phyloP scores from a whole-genome alignment of 2,888 invertebrate species.

The Cataglyphis albicans region DNA sequence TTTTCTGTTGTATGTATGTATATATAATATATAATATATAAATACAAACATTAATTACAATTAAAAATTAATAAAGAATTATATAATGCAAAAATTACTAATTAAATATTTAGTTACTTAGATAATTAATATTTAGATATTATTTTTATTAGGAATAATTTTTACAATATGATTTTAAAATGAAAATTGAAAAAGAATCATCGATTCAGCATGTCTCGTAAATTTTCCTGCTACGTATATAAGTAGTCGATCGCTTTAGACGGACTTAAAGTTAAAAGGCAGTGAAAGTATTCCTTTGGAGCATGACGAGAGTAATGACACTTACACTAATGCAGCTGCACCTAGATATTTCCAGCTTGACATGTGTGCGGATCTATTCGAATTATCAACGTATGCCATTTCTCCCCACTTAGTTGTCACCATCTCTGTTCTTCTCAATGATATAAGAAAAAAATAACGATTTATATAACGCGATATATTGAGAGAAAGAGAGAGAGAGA shows the following conservation, averaged over 20 bases:
- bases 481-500: not conserved
- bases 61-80: not conserved
- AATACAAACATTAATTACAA: not conserved
- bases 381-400: constrained; percentile 45
- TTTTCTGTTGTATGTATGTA: not conserved
- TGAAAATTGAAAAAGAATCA: not conserved
- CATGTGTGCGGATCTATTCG: constrained; percentile 42
- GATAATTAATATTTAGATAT: not conserved
- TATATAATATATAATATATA: not conserved
- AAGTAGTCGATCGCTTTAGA: constrained; percentile 75
- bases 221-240: constrained; percentile 65
- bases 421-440: constrained; percentile 30
- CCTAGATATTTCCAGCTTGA: constrained; percentile 38
- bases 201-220: not conserved
- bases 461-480: constrained; percentile 30
- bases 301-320: constrained; percentile 84
- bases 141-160: not conserved
- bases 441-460: not conserved
- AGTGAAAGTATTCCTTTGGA: constrained; percentile 83
- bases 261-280: constrained; percentile 80
- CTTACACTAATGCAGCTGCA: constrained; percentile 67
- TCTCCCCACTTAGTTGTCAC: constrained; percentile 7
- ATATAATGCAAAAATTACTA: not conserved
- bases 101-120: too few species aligned
- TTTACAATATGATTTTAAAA: constrained; percentile 1